Evolutionary conservation across 2,888 invertebrate genomes (phyloP), one percentile per base, ranked within the genome.

Genomic region (Xylophagus ater): DNA sequence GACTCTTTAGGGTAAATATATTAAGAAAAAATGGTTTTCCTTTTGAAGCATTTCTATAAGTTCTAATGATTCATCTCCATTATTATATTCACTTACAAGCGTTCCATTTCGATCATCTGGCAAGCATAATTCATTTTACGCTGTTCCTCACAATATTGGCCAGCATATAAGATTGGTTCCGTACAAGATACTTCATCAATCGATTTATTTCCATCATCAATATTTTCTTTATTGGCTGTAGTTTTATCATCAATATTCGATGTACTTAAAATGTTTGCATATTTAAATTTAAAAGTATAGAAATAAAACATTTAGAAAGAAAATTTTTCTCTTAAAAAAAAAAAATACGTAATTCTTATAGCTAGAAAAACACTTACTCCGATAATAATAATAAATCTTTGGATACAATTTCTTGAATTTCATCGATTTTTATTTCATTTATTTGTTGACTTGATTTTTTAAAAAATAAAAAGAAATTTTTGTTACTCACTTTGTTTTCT

Each of bases 51-150:
- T n/a, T n/a, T n/a, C n/a, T n/a, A n/a, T n/a, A n/a, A n/a, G n/a
- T n/a, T n/a, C 24, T n/a, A 24, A 24, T 24, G 5, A 24, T 10
- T 24, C n/a, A 24, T 24, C 24, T 24, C n/a, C 10, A n/a, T n/a
- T n/a, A n/a, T n/a, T n/a, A n/a, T n/a, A n/a, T 10, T 8, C 40
- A 53, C 53, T 53, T 52, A 53, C 53, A 53, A 42, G 43, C 53
- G 42, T 40, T 51, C 50, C 50, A 53, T 40, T 45, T 53, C 53
- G 37, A 50, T 41, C 37, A 44, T 39, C 33, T 52, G 53, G 36
- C 36, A 45, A 13, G 34, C 17, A 41, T 41, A 38, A 37, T 35
- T 35, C n/a, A 41, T 19, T 10, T 30, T 31, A 41, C 44, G 21
- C 31, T 41, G 32, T 4, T 48, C 47, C 8, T 36, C 34, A 2